Evolutionary conservation across 1,140 invertebrate species (phyloP), one percentile per base, ranked within the genome.

Genomic region (Olivierus martensii): DNA sequence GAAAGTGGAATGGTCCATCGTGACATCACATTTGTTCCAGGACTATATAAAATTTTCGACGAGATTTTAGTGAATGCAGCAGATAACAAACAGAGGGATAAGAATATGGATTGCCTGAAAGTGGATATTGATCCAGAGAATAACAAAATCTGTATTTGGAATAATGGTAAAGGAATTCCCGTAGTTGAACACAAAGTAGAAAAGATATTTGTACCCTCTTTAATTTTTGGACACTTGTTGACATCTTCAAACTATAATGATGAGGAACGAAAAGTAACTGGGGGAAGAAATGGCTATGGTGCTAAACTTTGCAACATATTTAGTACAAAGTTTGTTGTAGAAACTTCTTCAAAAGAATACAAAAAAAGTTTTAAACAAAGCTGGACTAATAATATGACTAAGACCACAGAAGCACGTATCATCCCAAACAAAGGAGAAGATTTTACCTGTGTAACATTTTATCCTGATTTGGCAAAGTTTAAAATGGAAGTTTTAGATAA

Each of bases 191-290:
- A 99, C 62, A 92, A 97, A 66, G 85, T 87, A 15, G 92, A 99
- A 67, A 96, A 99, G 61, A 94, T 99, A 86, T 98, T 79, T 75
- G 93, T 99, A 3, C 95, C 96, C 0, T 95, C 94, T 0, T 87
- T 99, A 84, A 99, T 99, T 60, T 99, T 99, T 71, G 96, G 96
- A 15, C 93, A 99, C 70, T 71, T 99, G 15, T 72, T 99, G 46
- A 99, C 96, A 42, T 98, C 94, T 2, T 98, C 93, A 7, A 99
- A 99, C 70, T 99, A 96, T 69, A 89, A 99, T 70, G 96, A 99
- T 65, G 84, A 88, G 63, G 91, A 99, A 65, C 87, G 94, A 68
- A 99, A 99, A 77, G 75, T 76, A 2, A 74, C 71, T 43, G 72
- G 71, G 65, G 96, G 96, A 57, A 77, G 95, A 63, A 99, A 99